These are phyloP conservation scores for Drosophila austrosaltans DNA, from an alignment of 2,888 invertebrate species.

Conservation along the genomic window DNA sequence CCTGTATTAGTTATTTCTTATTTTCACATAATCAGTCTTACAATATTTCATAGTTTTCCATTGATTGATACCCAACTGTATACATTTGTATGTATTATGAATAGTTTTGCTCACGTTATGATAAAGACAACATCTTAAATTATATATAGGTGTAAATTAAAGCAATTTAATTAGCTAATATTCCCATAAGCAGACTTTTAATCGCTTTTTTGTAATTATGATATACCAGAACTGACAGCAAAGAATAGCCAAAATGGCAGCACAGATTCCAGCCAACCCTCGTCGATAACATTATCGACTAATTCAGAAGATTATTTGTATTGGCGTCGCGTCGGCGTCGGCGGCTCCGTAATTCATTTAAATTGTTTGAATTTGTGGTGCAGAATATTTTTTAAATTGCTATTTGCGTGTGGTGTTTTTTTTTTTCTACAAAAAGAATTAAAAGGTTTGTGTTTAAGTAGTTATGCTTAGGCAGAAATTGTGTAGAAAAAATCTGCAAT, in stretches of 20 bases:
- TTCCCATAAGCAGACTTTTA: no score
- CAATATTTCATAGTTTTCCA: no score
- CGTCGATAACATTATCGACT: constrained; percentile 1
- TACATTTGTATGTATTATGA: no score
- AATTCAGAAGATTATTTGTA: not conserved
- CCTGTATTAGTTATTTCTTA: no score
- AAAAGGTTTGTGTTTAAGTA: not conserved
- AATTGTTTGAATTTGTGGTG: not conserved
- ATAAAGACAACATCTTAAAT: no score
- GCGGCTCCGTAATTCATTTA: constrained; percentile 5
- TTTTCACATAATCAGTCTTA: no score
- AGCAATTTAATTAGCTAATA: no score
- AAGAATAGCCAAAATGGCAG: not conserved
- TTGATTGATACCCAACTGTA: no score
- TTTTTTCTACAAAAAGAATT: not conserved
- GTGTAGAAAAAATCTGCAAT: constrained; percentile 1
- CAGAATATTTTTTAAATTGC: not conserved
- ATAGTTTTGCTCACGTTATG: no score
- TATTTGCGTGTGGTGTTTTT: not conserved
- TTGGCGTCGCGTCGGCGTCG: constrained; percentile 12
- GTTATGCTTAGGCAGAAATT: not conserved
- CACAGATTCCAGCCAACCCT: not conserved
- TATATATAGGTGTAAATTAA: no score
- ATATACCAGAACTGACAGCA: not conserved
- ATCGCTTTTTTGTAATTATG: no score